A percentile compares a stretch with the other conserved stretches of the same genome.
Conservation (phyloP, 2,888 invertebrate species). For the Drosophila mercatorum region DNA sequence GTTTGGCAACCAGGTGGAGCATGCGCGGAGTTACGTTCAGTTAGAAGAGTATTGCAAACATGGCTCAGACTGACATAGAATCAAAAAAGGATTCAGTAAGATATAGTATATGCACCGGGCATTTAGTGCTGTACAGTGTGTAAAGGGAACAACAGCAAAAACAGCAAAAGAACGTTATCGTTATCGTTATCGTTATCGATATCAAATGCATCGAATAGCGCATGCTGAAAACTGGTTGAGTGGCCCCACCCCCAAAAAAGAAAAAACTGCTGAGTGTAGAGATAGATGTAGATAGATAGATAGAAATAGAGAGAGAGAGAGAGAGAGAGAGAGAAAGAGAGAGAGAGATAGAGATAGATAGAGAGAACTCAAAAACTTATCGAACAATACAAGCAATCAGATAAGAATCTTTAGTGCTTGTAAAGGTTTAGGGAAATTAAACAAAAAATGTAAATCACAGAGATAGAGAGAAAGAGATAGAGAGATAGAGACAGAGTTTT, state of each 20-base stretch:
- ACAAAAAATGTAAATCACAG: constrained; percentile 18
- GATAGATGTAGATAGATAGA: constrained; percentile 3
- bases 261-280: constrained; percentile 12
- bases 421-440: constrained; percentile 33
- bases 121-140: constrained; percentile 33
- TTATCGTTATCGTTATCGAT: constrained; percentile 23
- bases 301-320: constrained; percentile 9
- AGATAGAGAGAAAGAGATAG: not conserved
- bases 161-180: constrained; percentile 8
- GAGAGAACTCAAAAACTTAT: constrained; percentile 37
- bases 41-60: constrained; percentile 4
- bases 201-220: constrained; percentile 22
- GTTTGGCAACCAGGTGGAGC: constrained; percentile 44
- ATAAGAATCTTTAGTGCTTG: constrained; percentile 22
- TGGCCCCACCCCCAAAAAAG: constrained; percentile 17
- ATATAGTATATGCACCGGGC: not conserved
- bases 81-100: constrained; percentile 6
- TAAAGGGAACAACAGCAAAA: constrained; percentile 18
- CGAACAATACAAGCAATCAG: constrained; percentile 42
- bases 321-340: constrained; percentile 6
- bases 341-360: constrained; percentile 7
- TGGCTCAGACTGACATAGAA: constrained; percentile 33
- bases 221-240: constrained; percentile 41
- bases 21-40: constrained; percentile 31
- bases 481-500: not conserved